Base-by-base conservation (phyloP, 1,140 invertebrate genomes). In the Drosophila lowei region DNA sequence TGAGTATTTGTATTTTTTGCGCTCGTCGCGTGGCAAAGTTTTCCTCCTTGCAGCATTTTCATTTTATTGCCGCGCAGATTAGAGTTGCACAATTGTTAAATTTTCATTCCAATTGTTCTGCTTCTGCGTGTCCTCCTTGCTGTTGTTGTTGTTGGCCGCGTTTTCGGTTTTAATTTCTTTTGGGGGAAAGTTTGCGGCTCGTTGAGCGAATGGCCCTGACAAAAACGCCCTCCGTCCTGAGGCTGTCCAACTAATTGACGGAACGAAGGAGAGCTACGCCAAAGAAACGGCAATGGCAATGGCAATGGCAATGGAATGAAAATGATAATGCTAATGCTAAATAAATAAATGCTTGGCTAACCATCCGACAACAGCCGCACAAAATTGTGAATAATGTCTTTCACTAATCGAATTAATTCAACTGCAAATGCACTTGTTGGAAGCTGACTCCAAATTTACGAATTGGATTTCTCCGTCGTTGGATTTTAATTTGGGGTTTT, bases 21-120 rank as follows among this genome's bases (percentile, higher is more conserved):
- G 8, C 42, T 72, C 60, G 65, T 44, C 49, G 50, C 70, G 79
- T 73, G 76, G 48, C 60, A 21, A 68, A 77, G 72, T 86, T 85
- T 80, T 60, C 1, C 77, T 85, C 75, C 72, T 86, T 77, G 74
- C 81, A 73, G 72, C 73, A 75, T 75, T 85, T 85, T 77, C 73
- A 75, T 85, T 85, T 85, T 85, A 85, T 85, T 85, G 81, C 81
- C 53, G 73, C 66, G 73, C 74, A 85, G 81, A 85, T 85, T 85
- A 85, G 81, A 85, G 81, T 85, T 86, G 81, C 77, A 68, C 81
- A 85, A 85, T 85, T 85, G 81, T 85, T 85, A 85, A 86, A 86
- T 86, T 85, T 85, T 81, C 73, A 66, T 86, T 85, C 71, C 74
- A 62, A 73, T 72, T 62, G 41, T 43, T 48, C 41, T 50, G 47